phyloP scores from a whole-genome alignment of 2,888 invertebrate species.

The Erebia aethiops region DNA sequence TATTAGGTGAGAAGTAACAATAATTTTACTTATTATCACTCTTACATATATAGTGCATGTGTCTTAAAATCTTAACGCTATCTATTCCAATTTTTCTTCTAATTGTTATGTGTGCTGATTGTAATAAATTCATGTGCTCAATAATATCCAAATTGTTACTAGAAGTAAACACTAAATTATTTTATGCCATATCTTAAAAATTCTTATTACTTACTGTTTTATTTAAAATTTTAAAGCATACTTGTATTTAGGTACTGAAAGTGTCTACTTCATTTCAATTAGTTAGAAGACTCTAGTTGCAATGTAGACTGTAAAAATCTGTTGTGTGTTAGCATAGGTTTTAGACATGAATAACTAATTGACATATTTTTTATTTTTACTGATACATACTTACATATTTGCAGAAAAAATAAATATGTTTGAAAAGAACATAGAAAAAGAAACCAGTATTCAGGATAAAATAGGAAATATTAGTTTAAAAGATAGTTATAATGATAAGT shows the following conservation, averaged over 20 bases:
- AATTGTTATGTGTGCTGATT: slow-evolving; percentile 23
- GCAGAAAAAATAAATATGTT: slow-evolving; percentile 80
- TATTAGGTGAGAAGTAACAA: slow-evolving; percentile 67
- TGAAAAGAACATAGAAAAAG: slow-evolving; percentile 71
- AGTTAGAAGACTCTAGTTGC: not conserved
- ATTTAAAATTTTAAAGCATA: not conserved
- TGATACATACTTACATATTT: slow-evolving; percentile 42
- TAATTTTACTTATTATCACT: slow-evolving; percentile 23
- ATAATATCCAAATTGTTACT: slow-evolving; percentile 2
- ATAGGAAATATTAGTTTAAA: slow-evolving; percentile 65
- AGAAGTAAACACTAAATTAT: not conserved
- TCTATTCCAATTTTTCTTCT: slow-evolving; percentile 25
- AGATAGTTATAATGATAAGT: slow-evolving; percentile 59
- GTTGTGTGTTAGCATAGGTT: not conserved
- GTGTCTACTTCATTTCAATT: not conserved
- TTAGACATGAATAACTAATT: not conserved
- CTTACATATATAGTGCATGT: slow-evolving; percentile 20
- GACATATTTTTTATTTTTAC: not conserved
- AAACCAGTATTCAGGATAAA: slow-evolving; percentile 61
- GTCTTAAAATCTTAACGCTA: slow-evolving; percentile 28
- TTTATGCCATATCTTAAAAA: not conserved
- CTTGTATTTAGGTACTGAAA: not conserved
- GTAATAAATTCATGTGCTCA: not conserved
- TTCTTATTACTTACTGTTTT: too few species aligned
- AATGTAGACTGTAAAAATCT: not conserved